Evolutionary conservation across 2,113 vertebrate genomes (phyloP), one percentile per base, ranked within the genome.

Genomic region (Cynoglossus semilaevis): DNA sequence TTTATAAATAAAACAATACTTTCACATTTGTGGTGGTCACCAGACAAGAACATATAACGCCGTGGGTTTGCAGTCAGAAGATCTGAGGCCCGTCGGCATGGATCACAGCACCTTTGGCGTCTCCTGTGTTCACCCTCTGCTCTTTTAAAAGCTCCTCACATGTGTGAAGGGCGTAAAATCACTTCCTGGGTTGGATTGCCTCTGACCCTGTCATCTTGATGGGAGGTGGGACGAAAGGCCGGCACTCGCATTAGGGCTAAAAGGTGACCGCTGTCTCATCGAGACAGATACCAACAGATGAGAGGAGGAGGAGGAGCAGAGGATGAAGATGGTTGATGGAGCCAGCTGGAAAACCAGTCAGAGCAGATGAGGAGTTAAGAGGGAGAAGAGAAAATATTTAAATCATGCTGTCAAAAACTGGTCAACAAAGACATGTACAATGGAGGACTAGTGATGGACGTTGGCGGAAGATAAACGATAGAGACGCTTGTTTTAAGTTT

Each of bases 261-360:
- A 77, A 75, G 78, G 76, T 80, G 76, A 68, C 50, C 6, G 59
- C 71, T 77, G 79, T 74, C 70, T 72, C 62, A 8, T 38, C 8
- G 48, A 79, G 68, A 84, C 67, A 63, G 66, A 74, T 61, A 41
- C 16, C 34, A 70, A 82, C 74, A 84, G 77, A 85, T 83, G 84
- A 84, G 47, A 45, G 52, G 62, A 63, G 19, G 55, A 59, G 53
- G 52, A 4, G 12, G 55, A 59, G 53, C 48, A 4, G 9, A 34
- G 40, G 58, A 57, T 29, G 51, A 46, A 41, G 76, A 58, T 16
- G 41, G 63, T 15, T 63, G 68, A 72, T 17, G 37, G 47, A 36
- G 49, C 81, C 84, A 88, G 80, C 67, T 87, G 83, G 80, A 67
- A 80, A 86, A 83, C 38, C 52, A 63, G 72, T 86, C 78, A 85